Conservation (phyloP, 1,140 invertebrate species). For the Pseudomyrmex concolor region DNA sequence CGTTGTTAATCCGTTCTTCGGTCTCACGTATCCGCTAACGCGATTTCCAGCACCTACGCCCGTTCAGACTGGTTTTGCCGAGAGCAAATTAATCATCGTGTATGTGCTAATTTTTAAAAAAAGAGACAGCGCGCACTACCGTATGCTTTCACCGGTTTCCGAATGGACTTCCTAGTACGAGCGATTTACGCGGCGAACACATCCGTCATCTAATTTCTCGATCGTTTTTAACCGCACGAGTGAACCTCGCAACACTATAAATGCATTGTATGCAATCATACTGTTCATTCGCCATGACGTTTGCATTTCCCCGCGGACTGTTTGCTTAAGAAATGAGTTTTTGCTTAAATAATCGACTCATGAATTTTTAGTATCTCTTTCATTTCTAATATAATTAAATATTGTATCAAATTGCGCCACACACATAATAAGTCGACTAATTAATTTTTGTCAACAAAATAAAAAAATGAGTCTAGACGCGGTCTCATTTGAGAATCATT, state of each 20-base stretch:
- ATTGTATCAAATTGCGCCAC: no score
- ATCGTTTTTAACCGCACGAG: conserved; percentile 17
- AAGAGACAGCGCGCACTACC: background rate
- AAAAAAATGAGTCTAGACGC: no score
- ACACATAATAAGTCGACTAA: background rate
- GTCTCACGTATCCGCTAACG: background rate
- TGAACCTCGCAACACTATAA: conserved; percentile 13
- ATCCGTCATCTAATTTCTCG: conserved; percentile 1
- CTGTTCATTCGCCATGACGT: conserved; percentile 34
- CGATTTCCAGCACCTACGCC: background rate
- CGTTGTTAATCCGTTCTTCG: background rate
- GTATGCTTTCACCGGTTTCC: conserved; percentile 31
- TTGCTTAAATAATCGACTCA: background rate
- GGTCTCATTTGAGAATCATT: background rate
- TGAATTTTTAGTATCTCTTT: no score
- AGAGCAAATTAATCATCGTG: conserved; percentile 25
- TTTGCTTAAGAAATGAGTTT: background rate
- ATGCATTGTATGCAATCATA: conserved; percentile 35
- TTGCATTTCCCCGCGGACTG: conserved; percentile 9
- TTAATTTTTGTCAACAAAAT: no score
- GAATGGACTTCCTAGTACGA: background rate
- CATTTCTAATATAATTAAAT: background rate
- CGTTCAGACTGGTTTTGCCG: background rate
- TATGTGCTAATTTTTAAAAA: background rate
- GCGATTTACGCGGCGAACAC: background rate